These are phyloP conservation scores for Bradypodion pumilum DNA, from an alignment of 2,797 vertebrate genomes.

Conservation along the genomic window DNA sequence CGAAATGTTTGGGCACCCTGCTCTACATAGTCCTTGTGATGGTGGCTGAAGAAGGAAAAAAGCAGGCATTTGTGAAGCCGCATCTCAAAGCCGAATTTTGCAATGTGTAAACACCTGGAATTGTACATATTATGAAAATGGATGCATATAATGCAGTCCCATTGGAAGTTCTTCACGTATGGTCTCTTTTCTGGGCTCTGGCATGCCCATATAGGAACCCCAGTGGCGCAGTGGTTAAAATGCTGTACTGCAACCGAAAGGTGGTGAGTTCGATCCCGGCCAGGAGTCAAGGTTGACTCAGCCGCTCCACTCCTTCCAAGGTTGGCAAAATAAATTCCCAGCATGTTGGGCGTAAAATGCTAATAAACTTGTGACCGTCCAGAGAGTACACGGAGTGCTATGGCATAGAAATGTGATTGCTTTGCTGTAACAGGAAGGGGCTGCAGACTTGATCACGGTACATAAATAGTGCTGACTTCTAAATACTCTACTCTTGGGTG, in stretches of 20 bases:
- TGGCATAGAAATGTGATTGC: no score
- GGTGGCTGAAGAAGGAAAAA: background rate
- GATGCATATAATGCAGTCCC: no score
- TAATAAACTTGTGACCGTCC: no score
- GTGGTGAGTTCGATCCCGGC: no score
- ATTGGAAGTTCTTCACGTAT: background rate
- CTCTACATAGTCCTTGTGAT: background rate
- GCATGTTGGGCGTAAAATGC: no score
- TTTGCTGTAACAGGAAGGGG: background rate
- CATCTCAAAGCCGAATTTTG: background rate
- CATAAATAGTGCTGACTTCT: background rate
- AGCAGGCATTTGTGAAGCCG: accelerated
- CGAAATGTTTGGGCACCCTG: no score
- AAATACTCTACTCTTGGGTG: background rate
- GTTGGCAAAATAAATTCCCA: no score
- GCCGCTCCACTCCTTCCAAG: no score
- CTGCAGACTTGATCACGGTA: background rate
- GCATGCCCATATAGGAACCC: background rate
- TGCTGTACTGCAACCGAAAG: no score
- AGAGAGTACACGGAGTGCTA: no score
- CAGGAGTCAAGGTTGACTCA: no score
- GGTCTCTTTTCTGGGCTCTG: background rate
- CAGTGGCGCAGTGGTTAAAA: no score
- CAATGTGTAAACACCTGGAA: background rate
- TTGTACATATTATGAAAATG: background rate